A percentile compares a stretch with the other conserved stretches of the same genome.
Evolutionary conservation across 2,113 vertebrate species (phyloP).

Genomic region (Brachyistius frenatus): DNA sequence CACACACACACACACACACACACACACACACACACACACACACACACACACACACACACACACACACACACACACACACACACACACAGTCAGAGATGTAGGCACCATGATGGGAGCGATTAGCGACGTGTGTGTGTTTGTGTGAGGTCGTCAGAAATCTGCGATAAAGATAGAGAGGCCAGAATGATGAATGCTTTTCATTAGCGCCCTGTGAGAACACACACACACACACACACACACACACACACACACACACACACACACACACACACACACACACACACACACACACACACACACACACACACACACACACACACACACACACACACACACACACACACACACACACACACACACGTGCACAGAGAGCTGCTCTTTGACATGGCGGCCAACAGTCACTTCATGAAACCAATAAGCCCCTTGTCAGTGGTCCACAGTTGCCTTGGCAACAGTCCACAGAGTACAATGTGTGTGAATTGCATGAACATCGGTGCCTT

Average conservation of each 20-base stretch:
- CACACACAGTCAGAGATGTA: conserved; percentile 29
- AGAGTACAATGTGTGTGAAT: conserved; percentile 89
- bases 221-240: too few relatives aligned
- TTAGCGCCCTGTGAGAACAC: conserved; percentile 62
- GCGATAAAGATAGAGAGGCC: conserved; percentile 66
- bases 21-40: conserved; percentile 46
- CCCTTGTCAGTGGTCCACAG: conserved; percentile 89
- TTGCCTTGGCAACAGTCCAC: conserved; percentile 95
- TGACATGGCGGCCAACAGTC: conserved; percentile 80
- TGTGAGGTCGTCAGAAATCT: conserved; percentile 68
- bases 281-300: neutral
- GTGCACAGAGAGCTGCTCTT: conserved; percentile 59
- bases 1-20: neutral
- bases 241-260: too few relatives aligned
- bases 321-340: conserved; percentile 36
- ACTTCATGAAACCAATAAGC: conserved; percentile 94
- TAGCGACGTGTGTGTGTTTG: conserved; percentile 42
- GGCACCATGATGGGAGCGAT: conserved; percentile 64
- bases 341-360: conserved; percentile 48
- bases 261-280: neutral
- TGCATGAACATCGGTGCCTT: conserved; percentile 76
- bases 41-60: conserved; percentile 42
- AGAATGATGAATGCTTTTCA: conserved; percentile 83
- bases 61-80: neutral
- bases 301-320: conserved; percentile 20